Percentiles rank a stretch among this genome's conserved stretches.
Evolutionary conservation across 2,888 invertebrate species (phyloP).

Genomic region (Pilophorus perplexus): DNA sequence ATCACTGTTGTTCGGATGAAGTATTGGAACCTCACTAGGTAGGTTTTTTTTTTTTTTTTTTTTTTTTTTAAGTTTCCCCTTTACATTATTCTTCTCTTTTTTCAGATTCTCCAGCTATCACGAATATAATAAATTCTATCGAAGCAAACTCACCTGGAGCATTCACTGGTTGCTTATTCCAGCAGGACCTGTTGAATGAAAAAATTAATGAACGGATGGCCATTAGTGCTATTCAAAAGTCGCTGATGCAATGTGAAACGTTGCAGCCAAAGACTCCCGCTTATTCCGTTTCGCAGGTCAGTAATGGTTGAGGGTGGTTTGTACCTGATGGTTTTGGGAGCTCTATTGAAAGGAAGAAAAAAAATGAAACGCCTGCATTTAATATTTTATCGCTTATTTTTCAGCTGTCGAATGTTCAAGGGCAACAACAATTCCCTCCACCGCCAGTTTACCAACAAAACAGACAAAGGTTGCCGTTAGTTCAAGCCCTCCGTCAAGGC

Average conservation of each 20-base stretch:
- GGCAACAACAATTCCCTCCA: constrained; percentile 53
- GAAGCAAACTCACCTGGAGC: constrained; percentile 51
- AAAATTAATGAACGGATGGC: constrained; percentile 68
- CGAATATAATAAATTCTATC: constrained; percentile 55
- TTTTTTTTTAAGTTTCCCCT: background rate
- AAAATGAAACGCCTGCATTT: too few relatives aligned
- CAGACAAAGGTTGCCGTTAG: constrained; percentile 52
- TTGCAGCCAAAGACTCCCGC: constrained; percentile 31
- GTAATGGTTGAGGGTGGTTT: background rate
- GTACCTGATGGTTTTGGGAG: background rate
- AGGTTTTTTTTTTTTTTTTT: background rate
- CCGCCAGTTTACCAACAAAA: constrained; percentile 54
- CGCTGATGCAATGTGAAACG: constrained; percentile 80
- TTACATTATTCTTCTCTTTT: background rate
- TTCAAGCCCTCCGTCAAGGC: constrained; percentile 45
- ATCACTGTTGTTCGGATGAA: background rate
- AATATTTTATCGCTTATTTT: too few relatives aligned
- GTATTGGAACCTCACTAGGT: background rate
- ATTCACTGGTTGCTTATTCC: constrained; percentile 35
- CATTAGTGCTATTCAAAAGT: constrained; percentile 86
- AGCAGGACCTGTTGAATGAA: constrained; percentile 54
- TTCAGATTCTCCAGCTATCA: constrained; percentile 52
- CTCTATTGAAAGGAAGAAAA: too few relatives aligned
- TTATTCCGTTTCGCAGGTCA: constrained; percentile 28
- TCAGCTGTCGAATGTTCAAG: constrained; percentile 33